phyloP scores from a whole-genome alignment of 1,140 invertebrate genomes.

The Archegozetes longisetosus region DNA sequence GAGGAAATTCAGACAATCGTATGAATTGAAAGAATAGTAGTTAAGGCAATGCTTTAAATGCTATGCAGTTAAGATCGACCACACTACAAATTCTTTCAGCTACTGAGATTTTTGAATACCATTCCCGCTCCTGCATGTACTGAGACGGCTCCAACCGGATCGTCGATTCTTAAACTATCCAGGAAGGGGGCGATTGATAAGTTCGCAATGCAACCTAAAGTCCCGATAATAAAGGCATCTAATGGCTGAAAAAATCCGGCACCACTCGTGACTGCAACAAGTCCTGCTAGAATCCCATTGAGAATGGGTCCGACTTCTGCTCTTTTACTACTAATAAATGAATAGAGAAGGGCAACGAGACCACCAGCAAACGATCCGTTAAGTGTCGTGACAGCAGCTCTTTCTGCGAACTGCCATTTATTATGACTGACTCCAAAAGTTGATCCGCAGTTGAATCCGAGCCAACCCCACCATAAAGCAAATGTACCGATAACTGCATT shows the following conservation, averaged over 20 bases:
- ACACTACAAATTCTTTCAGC: too few relatives aligned
- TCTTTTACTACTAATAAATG: background rate
- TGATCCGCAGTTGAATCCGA: constrained; percentile 75
- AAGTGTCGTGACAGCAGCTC: constrained; percentile 71
- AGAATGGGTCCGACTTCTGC: background rate
- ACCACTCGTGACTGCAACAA: constrained; percentile 19
- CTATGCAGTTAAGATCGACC: too few relatives aligned
- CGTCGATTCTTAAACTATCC: constrained; percentile 27
- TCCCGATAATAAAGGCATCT: constrained; percentile 27
- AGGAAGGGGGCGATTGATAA: constrained; percentile 24
- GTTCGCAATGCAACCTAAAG: constrained; percentile 25
- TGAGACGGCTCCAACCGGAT: constrained; percentile 31
- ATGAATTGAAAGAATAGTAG: too few relatives aligned
- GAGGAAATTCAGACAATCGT: too few relatives aligned
- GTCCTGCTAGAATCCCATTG: constrained; percentile 11
- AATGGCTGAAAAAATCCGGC: constrained; percentile 26
- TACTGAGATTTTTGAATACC: too few relatives aligned
- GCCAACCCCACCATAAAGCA: constrained; percentile 88
- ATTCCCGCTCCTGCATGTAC: constrained; percentile 28
- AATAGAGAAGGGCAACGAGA: constrained; percentile 34
- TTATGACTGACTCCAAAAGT: constrained; percentile 44
- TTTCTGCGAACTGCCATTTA: constrained; percentile 69
- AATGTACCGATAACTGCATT: constrained; percentile 81
- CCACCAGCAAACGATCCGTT: constrained; percentile 76
- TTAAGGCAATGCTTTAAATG: too few relatives aligned